Evolutionary conservation across 2,888 invertebrate species (phyloP), one percentile per base, ranked within the genome.

Genomic region (Thecophora atra): DNA sequence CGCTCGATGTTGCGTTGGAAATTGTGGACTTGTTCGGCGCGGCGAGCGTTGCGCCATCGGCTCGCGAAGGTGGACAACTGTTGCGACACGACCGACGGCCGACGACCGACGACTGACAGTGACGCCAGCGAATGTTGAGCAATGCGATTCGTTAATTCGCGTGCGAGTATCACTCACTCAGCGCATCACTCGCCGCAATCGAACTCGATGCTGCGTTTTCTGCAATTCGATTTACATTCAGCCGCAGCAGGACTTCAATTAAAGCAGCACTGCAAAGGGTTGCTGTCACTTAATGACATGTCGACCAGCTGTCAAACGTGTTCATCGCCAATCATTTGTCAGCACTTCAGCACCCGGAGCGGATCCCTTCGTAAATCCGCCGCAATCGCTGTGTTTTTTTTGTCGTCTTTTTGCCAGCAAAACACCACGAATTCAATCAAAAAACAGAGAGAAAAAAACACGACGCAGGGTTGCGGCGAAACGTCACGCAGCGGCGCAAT

Each of bases 231-330:
- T n/a, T n/a, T n/a, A n/a, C n/a, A n/a, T n/a, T n/a, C n/a, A n/a
- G n/a, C n/a, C n/a, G n/a, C n/a, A n/a, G n/a, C n/a, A n/a, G n/a
- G n/a, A n/a, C 37, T 37, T 37, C 37, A 37, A 37, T 37, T 11
- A 37, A n/a, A n/a, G n/a, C n/a, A n/a, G n/a, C n/a, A n/a, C n/a
- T 11, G 2, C 37, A 11, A 37, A 8, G 37, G 4, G 8, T 30
- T 4, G 6, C 6, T 37, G 11, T 37, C 37, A 37, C 37, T 37
- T 37, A 37, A 37, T 37, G 11, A 2, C 11, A 37, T 76, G 75
- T 65, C 71, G 71, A 78, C 76, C 82, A 82, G 81, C 82, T 82
- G 82, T 79, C 81, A 81, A 73, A 19, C 19, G 21, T 54, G 21
- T 54, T 54, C 24, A 54, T 30, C 54, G 60, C 15, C 63, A 47